These are phyloP conservation scores for Centropus unirufus DNA, from an alignment of 2,113 vertebrate genomes.

Conservation along the genomic window DNA sequence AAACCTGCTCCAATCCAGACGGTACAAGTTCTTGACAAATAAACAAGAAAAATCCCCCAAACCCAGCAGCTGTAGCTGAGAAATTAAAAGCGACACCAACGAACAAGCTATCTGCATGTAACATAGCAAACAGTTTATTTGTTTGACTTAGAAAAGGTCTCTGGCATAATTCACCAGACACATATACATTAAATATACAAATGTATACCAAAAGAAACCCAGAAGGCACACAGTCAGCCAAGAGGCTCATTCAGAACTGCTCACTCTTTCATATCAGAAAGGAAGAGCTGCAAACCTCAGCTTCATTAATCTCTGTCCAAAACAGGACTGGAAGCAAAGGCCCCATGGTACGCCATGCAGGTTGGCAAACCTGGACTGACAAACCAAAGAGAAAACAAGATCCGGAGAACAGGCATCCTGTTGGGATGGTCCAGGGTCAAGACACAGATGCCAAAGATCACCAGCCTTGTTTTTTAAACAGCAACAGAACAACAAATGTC, in stretches of 20 bases:
- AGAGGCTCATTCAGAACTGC: background rate
- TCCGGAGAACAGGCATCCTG: background rate
- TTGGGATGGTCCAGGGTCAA: background rate
- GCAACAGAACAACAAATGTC: background rate
- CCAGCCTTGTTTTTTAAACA: background rate
- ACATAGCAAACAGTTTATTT: slow-evolving; percentile 49
- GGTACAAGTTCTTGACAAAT: background rate
- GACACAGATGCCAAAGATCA: background rate
- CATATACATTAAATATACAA: slow-evolving; percentile 32
- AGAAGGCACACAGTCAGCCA: background rate
- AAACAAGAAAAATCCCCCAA: background rate
- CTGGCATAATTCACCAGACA: background rate
- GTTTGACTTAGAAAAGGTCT: slow-evolving; percentile 56
- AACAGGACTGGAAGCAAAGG: background rate
- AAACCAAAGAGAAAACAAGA: background rate
- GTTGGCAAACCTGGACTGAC: background rate
- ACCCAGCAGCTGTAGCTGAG: background rate
- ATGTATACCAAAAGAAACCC: background rate
- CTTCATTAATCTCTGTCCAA: background rate
- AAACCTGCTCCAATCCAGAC: background rate
- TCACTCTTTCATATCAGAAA: background rate
- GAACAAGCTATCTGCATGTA: background rate
- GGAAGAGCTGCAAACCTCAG: rapidly evolving
- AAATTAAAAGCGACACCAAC: background rate
- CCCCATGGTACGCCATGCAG: background rate